phyloP scores from a whole-genome alignment of 2,888 invertebrate genomes.

The Sipha maydis region DNA sequence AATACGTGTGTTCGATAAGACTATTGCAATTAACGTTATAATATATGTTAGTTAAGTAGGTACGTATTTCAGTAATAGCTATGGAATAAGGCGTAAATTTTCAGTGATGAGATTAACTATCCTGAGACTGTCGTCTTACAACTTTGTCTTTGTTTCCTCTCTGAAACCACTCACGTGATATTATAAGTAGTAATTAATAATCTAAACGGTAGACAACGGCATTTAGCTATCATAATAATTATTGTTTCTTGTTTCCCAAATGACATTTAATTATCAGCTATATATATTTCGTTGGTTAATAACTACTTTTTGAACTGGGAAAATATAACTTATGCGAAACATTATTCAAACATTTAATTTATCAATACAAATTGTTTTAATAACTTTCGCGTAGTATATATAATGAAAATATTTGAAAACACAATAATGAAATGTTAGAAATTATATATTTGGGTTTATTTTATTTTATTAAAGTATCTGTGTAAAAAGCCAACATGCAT shows the following conservation, averaged over 20 bases:
- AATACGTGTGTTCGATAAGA: not conserved
- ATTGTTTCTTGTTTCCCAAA: slow-evolving; percentile 27
- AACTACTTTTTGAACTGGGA: not conserved
- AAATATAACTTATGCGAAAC: not conserved
- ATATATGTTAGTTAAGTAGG: not conserved
- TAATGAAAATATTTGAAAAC: not conserved
- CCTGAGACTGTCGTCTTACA: slow-evolving; percentile 38
- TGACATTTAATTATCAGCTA: slow-evolving; percentile 26
- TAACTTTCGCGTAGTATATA: not conserved
- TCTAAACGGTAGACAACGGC: slow-evolving; percentile 50
- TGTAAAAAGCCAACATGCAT: not conserved
- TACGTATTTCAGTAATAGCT: not conserved
- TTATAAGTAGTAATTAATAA: slow-evolving; percentile 54
- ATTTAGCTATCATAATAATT: slow-evolving; percentile 51
- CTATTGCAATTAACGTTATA: not conserved
- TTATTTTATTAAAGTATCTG: too few relatives aligned
- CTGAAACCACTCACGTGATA: slow-evolving; percentile 6
- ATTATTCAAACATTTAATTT: not conserved
- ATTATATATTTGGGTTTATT: too few relatives aligned
- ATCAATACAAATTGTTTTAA: not conserved
- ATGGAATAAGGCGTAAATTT: not conserved
- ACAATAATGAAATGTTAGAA: not conserved
- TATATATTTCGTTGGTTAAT: slow-evolving; percentile 2
- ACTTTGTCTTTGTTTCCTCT: slow-evolving; percentile 17
- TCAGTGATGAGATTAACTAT: slow-evolving; percentile 20